Percentiles rank a stretch among this genome's conserved stretches.
phyloP scores from a whole-genome alignment of 2,888 invertebrate genomes.

The Diarsia rubi region DNA sequence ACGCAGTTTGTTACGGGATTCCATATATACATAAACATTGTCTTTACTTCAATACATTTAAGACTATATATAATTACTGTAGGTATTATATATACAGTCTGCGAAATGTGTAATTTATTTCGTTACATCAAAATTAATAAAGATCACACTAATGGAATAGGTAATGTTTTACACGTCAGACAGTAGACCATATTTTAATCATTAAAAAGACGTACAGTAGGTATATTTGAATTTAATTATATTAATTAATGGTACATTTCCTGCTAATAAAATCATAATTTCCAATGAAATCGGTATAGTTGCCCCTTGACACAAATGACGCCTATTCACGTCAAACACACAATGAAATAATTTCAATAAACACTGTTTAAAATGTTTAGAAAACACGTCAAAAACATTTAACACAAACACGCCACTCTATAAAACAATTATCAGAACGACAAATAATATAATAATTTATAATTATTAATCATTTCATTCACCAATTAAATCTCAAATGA shows the following conservation, averaged over 20 bases:
- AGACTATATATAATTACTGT: not conserved
- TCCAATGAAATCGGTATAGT: not conserved
- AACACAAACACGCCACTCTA: conserved; percentile 23
- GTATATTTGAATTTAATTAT: not conserved
- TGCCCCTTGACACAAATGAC: not conserved
- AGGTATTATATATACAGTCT: not conserved
- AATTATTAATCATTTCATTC: not conserved
- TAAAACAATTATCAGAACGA: not conserved
- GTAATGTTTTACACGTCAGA: not conserved
- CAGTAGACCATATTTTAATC: not conserved
- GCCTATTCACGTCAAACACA: conserved; percentile 2
- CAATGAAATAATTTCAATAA: not conserved
- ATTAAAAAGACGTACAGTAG: not conserved
- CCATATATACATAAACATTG: no score
- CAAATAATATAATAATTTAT: conserved; percentile 1
- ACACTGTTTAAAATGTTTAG: not conserved
- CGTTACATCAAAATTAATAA: not conserved
- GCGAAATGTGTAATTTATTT: not conserved
- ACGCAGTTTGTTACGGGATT: no score
- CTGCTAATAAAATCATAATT: not conserved
- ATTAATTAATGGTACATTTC: no score
- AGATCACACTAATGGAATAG: not conserved
- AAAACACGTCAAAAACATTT: conserved; percentile 15
- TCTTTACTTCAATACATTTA: no score
- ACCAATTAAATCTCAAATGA: conserved; percentile 1